Evolutionary conservation across 2,113 vertebrate genomes (phyloP).

Genomic region (Channa argus): DNA sequence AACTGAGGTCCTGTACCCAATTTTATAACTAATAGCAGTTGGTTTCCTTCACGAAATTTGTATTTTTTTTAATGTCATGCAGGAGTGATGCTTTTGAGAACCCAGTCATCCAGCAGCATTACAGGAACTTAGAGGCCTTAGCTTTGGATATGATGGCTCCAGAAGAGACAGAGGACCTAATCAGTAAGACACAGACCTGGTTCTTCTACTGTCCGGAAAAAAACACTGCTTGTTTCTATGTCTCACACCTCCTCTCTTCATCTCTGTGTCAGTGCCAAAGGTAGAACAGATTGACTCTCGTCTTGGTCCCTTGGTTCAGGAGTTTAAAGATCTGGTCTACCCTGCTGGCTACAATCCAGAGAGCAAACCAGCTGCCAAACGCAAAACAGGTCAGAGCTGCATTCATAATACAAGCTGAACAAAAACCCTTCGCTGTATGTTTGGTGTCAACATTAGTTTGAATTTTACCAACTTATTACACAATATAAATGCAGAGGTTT

Average conservation of each 20-base stretch:
- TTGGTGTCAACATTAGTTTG: neutral
- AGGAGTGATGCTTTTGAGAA: slow-evolving; percentile 96
- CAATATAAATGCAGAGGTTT: too few species aligned
- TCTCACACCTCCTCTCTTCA: neutral
- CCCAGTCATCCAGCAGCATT: slow-evolving; percentile 94
- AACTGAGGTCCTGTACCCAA: neutral
- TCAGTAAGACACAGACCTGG: slow-evolving; percentile 83
- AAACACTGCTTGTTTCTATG: neutral
- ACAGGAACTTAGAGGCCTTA: slow-evolving; percentile 94
- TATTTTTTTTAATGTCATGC: slow-evolving; percentile 7
- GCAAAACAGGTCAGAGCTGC: slow-evolving; percentile 81
- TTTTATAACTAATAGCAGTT: neutral
- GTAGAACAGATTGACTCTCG: slow-evolving; percentile 87
- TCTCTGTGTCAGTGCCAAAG: slow-evolving; percentile 88
- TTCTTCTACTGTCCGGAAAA: neutral
- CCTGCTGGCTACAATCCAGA: slow-evolving; percentile 90
- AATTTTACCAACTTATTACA: neutral
- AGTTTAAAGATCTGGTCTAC: slow-evolving; percentile 95
- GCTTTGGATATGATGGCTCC: slow-evolving; percentile 90
- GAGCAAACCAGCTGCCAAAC: slow-evolving; percentile 81
- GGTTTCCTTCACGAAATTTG: slow-evolving; percentile 1
- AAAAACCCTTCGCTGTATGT: too few species aligned
- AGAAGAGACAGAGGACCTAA: slow-evolving; percentile 91
- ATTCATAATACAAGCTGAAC: too few species aligned
- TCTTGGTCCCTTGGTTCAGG: slow-evolving; percentile 86